Evolutionary conservation across 2,113 vertebrate species (phyloP).

Genomic region (human (Homo sapiens)): GRCh38 chr2:241614001-241614500

Average conservation of each 20-base stretch:
- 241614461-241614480: not conserved
- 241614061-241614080: too few species aligned
- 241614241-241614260: not conserved
- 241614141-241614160: too few species aligned
- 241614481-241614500: not conserved
- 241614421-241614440: too few species aligned
- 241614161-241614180: not conserved
- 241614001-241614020: too few species aligned
- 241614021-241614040: too few species aligned
- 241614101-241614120: too few species aligned
- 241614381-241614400: fast-evolving
- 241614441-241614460: too few species aligned
- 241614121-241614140: too few species aligned
- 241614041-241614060: too few species aligned
- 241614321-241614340: fast-evolving
- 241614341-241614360: fast-evolving
- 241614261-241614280: not conserved
- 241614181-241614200: not conserved
- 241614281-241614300: not conserved
- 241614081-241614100: too few species aligned
- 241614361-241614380: fast-evolving
- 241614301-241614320: not conserved
- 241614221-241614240: not conserved
- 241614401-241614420: not conserved
- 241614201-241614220: not conserved